Evolutionary conservation across 2,797 vertebrate genomes (phyloP), one percentile per base, ranked within the genome.

Genomic region (Pantherophis alleghaniensis): DNA sequence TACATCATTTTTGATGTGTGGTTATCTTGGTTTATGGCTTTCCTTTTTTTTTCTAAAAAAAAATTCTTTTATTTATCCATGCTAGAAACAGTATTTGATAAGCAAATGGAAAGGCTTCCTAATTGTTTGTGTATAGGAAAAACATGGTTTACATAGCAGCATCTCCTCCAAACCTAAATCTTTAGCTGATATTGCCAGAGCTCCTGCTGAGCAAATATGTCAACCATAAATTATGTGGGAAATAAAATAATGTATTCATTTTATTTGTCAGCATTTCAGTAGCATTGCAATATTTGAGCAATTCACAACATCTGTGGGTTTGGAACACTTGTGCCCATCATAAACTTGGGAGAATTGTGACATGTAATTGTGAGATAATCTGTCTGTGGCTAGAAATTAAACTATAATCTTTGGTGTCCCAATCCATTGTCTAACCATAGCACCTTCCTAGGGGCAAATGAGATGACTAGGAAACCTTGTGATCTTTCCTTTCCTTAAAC

Each of bases 191-290:
- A 26, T 26, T 95, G 90, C 92, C n/a, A 32, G 79, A 87, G 66
- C 61, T 91, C 90, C 92, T 91, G 60, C 92, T 93, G 87, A 60
- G 90, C 90, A 94, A 93, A 92, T 91, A 90, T 91, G 87, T 86
- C 89, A 89, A 59, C 91, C 91, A 83, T 91, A 91, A 94, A 94
- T 92, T 89, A 92, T 89, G 90, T 92, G 92, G 93, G 91, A 94
- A 91, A 92, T 92, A 93, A 93, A 89, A 86, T 91, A 91, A 94
- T 22, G 47, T 91, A 91, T 94, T 88, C 90, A 86, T 91, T 91
- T 89, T 92, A 47, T 94, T 89, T 94, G 90, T 66, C 63, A 59
- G 87, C 91, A 92, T 91, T 87, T 94, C 74, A 56, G 53, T 89
- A 79, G 42, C 51, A 86, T 55, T 94, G 92, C 74, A 94, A 24